phyloP scores from a whole-genome alignment of 2,113 vertebrate genomes.

The Chrysochloris asiatica region DNA sequence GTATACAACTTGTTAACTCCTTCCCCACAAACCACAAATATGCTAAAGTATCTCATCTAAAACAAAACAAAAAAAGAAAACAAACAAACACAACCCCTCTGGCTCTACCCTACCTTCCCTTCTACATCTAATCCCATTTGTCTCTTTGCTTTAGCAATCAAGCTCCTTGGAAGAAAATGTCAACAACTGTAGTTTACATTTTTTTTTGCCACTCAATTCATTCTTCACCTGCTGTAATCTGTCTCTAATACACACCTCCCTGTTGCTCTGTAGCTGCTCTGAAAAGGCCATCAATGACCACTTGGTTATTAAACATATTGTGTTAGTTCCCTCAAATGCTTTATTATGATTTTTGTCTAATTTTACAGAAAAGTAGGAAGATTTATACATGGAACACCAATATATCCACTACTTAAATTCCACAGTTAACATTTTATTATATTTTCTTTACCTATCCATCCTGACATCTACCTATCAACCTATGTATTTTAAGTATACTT shows the following conservation, averaged over 20 bases:
- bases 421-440: neutral
- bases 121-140: too few relatives aligned
- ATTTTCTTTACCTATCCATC: neutral
- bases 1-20: neutral
- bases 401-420: neutral
- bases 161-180: neutral
- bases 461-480: neutral
- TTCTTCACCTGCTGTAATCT: neutral
- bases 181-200: neutral
- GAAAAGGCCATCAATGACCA: neutral
- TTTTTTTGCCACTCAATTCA: neutral
- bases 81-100: neutral
- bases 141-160: neutral
- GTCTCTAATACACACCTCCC: neutral
- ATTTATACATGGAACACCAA: neutral
- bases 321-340: neutral
- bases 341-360: neutral
- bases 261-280: neutral
- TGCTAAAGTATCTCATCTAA: neutral
- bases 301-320: neutral
- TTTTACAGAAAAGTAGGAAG: neutral
- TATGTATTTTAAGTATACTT: neutral
- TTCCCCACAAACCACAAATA: slow-evolving; percentile 12
- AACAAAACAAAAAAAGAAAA: neutral
- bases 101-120: neutral